Percentiles rank a stretch among this genome's conserved stretches.
Evolutionary conservation across 35 echinoderm and acorn worm genomes (phyloP).

Genomic region (Ophiothrix spiculata): DNA sequence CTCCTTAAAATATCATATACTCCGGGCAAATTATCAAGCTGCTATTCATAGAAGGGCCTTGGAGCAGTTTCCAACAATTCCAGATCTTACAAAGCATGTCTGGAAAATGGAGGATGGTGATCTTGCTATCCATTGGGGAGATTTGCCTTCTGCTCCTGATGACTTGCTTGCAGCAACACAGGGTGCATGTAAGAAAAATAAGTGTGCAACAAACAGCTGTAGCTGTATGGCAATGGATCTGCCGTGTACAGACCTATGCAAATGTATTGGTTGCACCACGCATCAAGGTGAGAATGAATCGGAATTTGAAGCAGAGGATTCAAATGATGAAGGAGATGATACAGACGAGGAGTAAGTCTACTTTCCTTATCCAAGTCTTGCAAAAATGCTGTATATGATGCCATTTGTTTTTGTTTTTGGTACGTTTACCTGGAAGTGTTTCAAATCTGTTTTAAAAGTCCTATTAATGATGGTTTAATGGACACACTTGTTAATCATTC

Average conservation of each 20-base stretch:
- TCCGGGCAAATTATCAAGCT: conserved; percentile 50
- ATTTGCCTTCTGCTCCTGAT: conserved; percentile 41
- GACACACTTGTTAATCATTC: no score
- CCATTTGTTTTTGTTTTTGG: no score
- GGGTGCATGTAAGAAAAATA: conserved; percentile 17
- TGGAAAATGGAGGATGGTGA: conserved; percentile 29
- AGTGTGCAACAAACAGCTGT: conserved; percentile 5
- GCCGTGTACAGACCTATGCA: conserved; percentile 38
- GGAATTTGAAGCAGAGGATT: no score
- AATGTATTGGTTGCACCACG: conserved; percentile 34
- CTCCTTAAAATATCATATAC: conserved; percentile 23
- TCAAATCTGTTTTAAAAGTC: no score
- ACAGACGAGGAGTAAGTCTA: no score
- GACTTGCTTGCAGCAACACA: conserved; percentile 2
- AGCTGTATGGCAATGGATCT: conserved; percentile 3
- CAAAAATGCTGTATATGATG: no score
- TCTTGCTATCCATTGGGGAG: conserved; percentile 24
- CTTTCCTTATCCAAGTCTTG: no score
- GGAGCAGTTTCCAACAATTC: conserved; percentile 13
- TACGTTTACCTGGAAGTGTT: no score
- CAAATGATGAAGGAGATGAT: no score
- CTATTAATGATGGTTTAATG: no score
- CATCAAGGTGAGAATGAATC: no score
- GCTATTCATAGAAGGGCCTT: conserved; percentile 13
- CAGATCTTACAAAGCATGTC: conserved; percentile 17